Conservation (phyloP, 2,797 vertebrate genomes). For the Sus cebifrons region DNA sequence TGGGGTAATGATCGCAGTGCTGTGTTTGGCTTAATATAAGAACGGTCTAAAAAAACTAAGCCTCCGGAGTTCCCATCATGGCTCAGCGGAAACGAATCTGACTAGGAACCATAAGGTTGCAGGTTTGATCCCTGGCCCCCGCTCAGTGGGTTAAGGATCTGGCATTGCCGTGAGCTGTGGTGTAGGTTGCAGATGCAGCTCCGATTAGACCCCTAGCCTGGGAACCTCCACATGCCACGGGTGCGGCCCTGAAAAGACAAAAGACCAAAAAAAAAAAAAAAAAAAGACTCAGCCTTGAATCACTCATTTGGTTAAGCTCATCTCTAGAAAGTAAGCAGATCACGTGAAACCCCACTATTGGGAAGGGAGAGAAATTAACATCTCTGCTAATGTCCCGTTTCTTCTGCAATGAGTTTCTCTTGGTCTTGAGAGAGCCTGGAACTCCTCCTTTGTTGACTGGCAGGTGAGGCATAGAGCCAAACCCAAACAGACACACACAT, state of each 20-base stretch:
- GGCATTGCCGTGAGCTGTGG: no score
- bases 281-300: not conserved
- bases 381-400: not conserved
- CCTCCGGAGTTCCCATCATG: no score
- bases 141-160: no score
- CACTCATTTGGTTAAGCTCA: not conserved
- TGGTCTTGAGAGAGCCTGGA: not conserved
- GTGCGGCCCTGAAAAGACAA: no score
- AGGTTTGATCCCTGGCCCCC: no score
- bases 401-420: not conserved
- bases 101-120: no score
- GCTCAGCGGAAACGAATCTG: no score
- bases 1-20: not conserved
- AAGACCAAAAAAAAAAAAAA: no score
- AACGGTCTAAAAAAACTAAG: not conserved
- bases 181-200: no score
- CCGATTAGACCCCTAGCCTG: no score
- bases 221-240: no score
- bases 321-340: not conserved
- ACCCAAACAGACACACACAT: not conserved
- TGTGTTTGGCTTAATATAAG: not conserved
- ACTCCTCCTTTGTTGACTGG: not conserved
- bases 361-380: not conserved
- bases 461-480: not conserved
- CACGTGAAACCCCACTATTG: rapidly evolving